phyloP scores from a whole-genome alignment of 2,888 invertebrate species.

The Muschampia plurimacula region DNA sequence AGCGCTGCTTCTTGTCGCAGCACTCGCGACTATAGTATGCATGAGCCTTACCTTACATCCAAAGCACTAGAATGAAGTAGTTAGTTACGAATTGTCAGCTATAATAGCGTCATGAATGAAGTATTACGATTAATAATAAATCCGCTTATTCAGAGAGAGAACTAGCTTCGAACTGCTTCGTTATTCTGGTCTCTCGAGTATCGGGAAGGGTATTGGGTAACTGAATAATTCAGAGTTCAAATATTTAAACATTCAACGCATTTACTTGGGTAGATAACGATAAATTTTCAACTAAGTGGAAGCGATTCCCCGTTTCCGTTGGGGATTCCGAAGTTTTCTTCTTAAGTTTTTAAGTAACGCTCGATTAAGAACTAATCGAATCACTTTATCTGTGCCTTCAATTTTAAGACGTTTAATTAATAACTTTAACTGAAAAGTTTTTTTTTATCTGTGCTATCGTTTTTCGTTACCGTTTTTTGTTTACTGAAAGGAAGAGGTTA shows the following conservation, averaged over 20 bases:
- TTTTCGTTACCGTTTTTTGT: too few species aligned
- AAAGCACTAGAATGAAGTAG: conserved; percentile 10
- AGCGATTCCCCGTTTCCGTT: not conserved
- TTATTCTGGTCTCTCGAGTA: conserved; percentile 21
- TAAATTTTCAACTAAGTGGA: conserved; percentile 7
- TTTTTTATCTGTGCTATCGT: too few species aligned
- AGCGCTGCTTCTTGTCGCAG: not conserved
- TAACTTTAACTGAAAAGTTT: not conserved
- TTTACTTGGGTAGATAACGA: conserved; percentile 15
- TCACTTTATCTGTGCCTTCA: not conserved
- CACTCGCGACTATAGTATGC: not conserved
- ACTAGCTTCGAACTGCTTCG: conserved; percentile 6
- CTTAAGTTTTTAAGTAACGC: conserved; percentile 1
- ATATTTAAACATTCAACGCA: conserved; percentile 29
- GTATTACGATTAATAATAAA: conserved; percentile 26
- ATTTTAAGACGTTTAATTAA: not conserved
- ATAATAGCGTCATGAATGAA: conserved; percentile 19
- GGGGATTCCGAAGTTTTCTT: not conserved
- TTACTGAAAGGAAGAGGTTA: too few species aligned
- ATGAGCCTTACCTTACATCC: not conserved
- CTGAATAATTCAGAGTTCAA: conserved; percentile 32
- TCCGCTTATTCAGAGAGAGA: conserved; percentile 11
- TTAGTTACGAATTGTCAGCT: conserved; percentile 4
- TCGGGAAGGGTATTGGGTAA: conserved; percentile 15
- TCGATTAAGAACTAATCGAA: not conserved